Percentiles rank a stretch among this genome's conserved stretches.
phyloP scores from a whole-genome alignment of 2,113 vertebrate genomes.

The Cinclus cinclus region DNA sequence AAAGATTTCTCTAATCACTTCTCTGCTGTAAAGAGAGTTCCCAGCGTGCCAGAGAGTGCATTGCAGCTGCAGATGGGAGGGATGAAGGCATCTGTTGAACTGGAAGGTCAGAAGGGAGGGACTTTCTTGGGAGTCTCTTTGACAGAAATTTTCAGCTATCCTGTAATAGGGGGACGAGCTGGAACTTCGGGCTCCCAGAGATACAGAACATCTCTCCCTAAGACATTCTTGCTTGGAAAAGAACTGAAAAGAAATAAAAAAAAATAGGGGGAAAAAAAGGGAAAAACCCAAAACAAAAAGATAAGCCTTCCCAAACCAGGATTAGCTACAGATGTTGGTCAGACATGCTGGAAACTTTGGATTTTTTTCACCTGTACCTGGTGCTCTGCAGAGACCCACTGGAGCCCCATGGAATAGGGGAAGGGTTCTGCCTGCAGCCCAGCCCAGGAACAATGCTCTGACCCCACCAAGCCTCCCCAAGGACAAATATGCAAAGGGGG shows the following conservation, averaged over 20 bases:
- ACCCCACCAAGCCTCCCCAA: neutral
- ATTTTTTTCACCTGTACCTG: neutral
- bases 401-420: neutral
- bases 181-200: neutral
- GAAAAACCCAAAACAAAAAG: no score
- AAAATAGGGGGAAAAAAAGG: fast-evolving
- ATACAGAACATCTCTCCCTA: neutral
- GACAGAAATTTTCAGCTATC: neutral
- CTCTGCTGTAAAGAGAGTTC: neutral
- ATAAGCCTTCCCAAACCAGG: fast-evolving
- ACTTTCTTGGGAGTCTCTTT: neutral
- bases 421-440: neutral
- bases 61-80: neutral
- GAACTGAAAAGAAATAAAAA: neutral
- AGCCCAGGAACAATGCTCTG: neutral
- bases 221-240: neutral
- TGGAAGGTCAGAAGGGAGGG: neutral
- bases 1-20: neutral
- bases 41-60: fast-evolving
- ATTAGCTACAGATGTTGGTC: neutral
- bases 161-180: neutral
- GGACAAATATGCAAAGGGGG: neutral
- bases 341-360: neutral
- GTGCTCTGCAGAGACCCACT: neutral
- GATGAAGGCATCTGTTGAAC: neutral